Base-by-base conservation (phyloP, 1,140 invertebrate genomes). In the Orchesella cincta region DNA sequence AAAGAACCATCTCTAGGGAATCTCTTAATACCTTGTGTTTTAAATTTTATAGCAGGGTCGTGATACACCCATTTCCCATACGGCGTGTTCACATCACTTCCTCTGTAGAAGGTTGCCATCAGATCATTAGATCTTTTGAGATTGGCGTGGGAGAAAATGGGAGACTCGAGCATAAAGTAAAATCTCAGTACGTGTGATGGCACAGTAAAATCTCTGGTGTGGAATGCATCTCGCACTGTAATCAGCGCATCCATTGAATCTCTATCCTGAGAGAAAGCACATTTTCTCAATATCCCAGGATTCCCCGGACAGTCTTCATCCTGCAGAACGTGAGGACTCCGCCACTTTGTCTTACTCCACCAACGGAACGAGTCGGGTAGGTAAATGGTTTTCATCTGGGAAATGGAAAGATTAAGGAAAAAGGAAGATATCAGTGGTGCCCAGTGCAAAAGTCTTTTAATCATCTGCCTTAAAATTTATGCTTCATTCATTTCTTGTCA, bases 51-150 rank as follows among this genome's bases (percentile, higher is more conserved):
- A n/a, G 34, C 28, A 16, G 39, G 71, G 46, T 73, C 71, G 29
- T 73, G 23, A 23, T 73, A 73, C 14, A 89, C 85, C 74, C 85
- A 89, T 80, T 87, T 85, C 23, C 87, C 88, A 79, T 92, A 91
- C 16, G 87, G 87, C 83, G 89, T 88, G 0, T 87, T 83, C 34
- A 92, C 84, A 74, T 91, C 89, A 1, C 89, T 90, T 80, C 91
- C 89, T 16, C 88, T 84, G 78, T 88, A 86, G 81, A 91, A 92
- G 1, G 89, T 73, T 18, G 71, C 71, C 35, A 73, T 36, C 23
- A 73, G 28, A 29, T 73, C 71, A 18, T 73, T 51, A 23, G 34
- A 3, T 1, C 71, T 2, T 5, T 20, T 36, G 3, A 73, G 36
- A 8, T n/a, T 23, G 23, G 71, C 71, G 23, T 51, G 39, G 1